Conservation (phyloP, 2,797 vertebrate species). For the Alexandromys oeconomus region DNA sequence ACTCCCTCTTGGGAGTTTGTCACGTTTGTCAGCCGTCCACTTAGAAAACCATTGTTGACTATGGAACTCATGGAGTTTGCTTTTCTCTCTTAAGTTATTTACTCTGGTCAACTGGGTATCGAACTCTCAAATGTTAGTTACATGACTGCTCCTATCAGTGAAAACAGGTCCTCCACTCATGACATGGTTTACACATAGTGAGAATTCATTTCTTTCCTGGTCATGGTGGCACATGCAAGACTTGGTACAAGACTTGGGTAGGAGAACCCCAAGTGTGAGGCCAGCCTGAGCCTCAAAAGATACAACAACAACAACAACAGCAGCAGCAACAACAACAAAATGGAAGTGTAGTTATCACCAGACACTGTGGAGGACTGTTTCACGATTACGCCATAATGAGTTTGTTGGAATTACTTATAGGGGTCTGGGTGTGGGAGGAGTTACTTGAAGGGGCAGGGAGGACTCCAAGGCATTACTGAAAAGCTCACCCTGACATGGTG, state of each 20-base stretch:
- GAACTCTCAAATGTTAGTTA: neutral
- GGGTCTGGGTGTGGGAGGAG: neutral
- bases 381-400: neutral
- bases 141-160: neutral
- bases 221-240: neutral
- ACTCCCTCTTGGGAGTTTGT: neutral
- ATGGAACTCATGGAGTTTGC: neutral
- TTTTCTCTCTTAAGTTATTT: neutral
- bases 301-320: neutral
- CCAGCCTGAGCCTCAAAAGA: neutral
- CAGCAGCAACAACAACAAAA: neutral
- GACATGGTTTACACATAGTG: neutral
- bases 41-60: neutral
- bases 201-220: neutral
- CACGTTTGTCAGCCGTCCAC: neutral
- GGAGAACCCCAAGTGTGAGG: neutral
- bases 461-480: neutral
- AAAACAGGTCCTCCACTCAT: neutral
- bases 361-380: neutral
- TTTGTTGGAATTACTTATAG: neutral
- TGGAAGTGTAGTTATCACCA: neutral
- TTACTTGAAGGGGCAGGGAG: neutral
- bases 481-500: neutral
- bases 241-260: neutral
- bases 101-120: neutral